Base-by-base conservation (phyloP, 35 echinoderm and acorn worm genomes). In the Stichopus chloronotus region DNA sequence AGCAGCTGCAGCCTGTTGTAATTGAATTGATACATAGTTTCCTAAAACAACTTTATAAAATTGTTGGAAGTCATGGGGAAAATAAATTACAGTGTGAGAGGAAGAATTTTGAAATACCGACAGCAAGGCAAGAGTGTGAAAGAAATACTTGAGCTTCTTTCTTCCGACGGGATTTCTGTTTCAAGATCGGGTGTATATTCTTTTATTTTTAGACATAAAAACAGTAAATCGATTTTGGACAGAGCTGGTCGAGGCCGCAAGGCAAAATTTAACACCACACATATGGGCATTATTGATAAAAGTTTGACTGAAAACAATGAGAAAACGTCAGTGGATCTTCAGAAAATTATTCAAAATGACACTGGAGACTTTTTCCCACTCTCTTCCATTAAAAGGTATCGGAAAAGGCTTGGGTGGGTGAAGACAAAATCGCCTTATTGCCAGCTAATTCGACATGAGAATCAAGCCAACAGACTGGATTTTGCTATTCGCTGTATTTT, bases 351-450 rank as follows among this genome's bases (percentile, higher is more conserved):
- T 76, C 72, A 76, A 76, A 76, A 24, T 76, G 72, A 76, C 72
- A 76, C 72, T 76, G 72, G 72, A 76, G 72, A 76, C 25, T 76
- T 76, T 76, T 76, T 76, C 72, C 72, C 72, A 76, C n/a, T n/a
- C n/a, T n/a, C n/a, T n/a, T n/a, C n/a, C n/a, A n/a, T n/a, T n/a
- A n/a, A n/a, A n/a, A n/a, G n/a, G n/a, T n/a, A n/a, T n/a, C n/a
- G n/a, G n/a, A n/a, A n/a, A n/a, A n/a, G n/a, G n/a, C n/a, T n/a
- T n/a, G n/a, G n/a, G n/a, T n/a, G n/a, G n/a, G n/a, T n/a, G n/a
- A n/a, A n/a, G n/a, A n/a, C n/a, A n/a, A n/a, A n/a, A 13, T 76
- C 25, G 72, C 72, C 17, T 76, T 94, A 94, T 25, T 94, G 93
- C 58, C 87, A 90, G 72, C 25, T 90, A 72, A 94, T 94, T 16